Evolutionary conservation across 1,140 invertebrate species (phyloP).

Genomic region (Thalassaphorura encarpata): DNA sequence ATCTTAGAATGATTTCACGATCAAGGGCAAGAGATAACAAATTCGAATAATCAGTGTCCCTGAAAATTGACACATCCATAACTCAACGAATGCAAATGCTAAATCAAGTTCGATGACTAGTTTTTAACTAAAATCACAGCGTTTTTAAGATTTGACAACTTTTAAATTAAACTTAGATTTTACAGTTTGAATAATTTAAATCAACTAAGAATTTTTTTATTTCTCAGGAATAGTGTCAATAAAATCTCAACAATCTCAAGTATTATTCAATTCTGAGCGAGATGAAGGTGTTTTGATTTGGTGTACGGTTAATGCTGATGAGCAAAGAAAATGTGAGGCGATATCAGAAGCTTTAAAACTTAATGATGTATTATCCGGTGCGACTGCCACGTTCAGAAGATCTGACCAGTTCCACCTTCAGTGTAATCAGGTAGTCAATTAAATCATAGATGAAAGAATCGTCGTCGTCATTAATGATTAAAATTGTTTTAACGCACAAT

Average conservation of each 20-base stretch:
- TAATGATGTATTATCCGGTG: too few relatives aligned
- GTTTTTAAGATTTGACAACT: too few relatives aligned
- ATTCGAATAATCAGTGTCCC: too few relatives aligned
- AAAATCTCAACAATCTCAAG: neutral
- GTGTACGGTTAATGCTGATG: constrained; percentile 29
- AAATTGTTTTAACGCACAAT: neutral
- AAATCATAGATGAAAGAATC: too few relatives aligned
- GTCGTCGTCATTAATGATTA: neutral
- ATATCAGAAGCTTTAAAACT: constrained; percentile 15
- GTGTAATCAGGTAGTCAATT: constrained; percentile 31
- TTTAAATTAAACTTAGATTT: too few relatives aligned
- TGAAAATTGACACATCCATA: too few relatives aligned
- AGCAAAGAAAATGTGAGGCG: constrained; percentile 27
- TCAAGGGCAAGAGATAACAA: too few relatives aligned
- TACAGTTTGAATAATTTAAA: too few relatives aligned
- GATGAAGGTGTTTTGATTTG: constrained; percentile 21
- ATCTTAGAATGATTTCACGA: too few relatives aligned
- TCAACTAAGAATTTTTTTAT: neutral
- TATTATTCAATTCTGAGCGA: neutral
- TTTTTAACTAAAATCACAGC: too few relatives aligned
- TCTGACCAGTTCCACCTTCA: constrained; percentile 11
- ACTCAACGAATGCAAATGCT: too few relatives aligned
- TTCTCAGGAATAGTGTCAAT: neutral
- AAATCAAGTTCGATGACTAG: too few relatives aligned
- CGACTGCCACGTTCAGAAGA: neutral